Conservation (phyloP, 1,140 invertebrate species). For the Ladona fulva region DNA sequence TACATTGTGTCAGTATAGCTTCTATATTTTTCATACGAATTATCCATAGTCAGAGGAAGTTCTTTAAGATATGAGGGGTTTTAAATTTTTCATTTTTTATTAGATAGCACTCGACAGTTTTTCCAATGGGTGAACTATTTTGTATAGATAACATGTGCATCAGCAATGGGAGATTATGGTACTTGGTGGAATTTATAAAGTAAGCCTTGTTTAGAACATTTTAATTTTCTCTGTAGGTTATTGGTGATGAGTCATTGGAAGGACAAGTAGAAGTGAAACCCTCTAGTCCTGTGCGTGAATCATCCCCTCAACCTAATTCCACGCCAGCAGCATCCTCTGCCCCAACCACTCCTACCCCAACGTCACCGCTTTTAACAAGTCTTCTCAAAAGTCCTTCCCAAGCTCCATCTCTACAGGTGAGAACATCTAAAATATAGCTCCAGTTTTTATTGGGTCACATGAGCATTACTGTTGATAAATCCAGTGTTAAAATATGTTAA, state of each 20-base stretch:
- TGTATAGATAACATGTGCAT: neutral
- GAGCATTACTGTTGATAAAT: too few species aligned
- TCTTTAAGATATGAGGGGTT: too few species aligned
- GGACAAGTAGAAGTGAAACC: conserved; percentile 8
- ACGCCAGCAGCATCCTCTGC: neutral
- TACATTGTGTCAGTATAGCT: too few species aligned
- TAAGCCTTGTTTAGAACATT: too few species aligned
- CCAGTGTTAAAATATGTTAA: conserved; percentile 38
- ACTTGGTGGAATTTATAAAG: too few species aligned
- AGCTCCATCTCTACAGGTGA: conserved; percentile 20
- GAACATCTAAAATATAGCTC: neutral
- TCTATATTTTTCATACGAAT: too few species aligned
- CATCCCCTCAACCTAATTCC: neutral
- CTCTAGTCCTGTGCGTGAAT: neutral
- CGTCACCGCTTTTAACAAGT: conserved; percentile 71
- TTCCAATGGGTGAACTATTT: neutral
- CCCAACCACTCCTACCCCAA: conserved; percentile 20
- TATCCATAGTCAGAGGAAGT: too few species aligned
- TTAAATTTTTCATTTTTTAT: neutral
- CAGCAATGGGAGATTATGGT: neutral
- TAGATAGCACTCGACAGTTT: neutral
- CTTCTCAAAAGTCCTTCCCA: conserved; percentile 60
- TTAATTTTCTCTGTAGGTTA: conserved; percentile 22
- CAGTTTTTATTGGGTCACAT: too few species aligned
- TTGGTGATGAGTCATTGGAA: conserved; percentile 13